phyloP scores from a whole-genome alignment of 2,888 invertebrate species.

The Magallana nippona region DNA sequence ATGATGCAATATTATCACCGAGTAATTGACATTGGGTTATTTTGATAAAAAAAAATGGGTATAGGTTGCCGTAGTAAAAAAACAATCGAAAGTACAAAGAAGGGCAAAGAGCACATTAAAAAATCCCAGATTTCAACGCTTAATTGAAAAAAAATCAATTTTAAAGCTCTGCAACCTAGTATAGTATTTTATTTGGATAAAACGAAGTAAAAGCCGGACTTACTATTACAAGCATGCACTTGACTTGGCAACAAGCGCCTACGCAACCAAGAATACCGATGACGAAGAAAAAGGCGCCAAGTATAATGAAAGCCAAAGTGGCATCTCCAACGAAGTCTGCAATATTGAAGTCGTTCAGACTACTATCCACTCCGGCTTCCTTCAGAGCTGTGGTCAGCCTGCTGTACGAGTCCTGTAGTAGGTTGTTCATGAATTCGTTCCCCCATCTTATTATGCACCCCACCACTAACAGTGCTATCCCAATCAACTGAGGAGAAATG shows the following conservation, averaged over 20 bases:
- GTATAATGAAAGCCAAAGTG: constrained; percentile 68
- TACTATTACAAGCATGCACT: constrained; percentile 66
- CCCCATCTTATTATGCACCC: constrained; percentile 52
- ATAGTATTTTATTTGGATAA: not conserved
- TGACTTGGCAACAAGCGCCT: constrained; percentile 71
- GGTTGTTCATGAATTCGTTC: constrained; percentile 48
- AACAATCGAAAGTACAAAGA: no score
- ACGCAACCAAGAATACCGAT: constrained; percentile 69
- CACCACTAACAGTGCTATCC: constrained; percentile 43
- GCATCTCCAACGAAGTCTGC: constrained; percentile 65
- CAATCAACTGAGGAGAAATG: constrained; percentile 45
- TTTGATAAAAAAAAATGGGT: no score
- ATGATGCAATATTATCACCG: not conserved
- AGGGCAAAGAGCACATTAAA: no score
- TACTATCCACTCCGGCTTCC: constrained; percentile 47
- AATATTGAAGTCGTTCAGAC: constrained; percentile 61
- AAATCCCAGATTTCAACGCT: no score
- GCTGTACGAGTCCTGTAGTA: constrained; percentile 48
- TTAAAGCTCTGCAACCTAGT: no score
- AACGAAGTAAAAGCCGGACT: constrained; percentile 47
- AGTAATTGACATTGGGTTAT: not conserved
- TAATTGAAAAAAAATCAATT: no score
- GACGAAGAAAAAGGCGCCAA: constrained; percentile 71
- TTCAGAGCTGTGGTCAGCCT: constrained; percentile 45
- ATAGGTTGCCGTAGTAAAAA: no score